Conservation (phyloP, 2,888 invertebrate genomes). For the Tetragonula carbonaria region DNA sequence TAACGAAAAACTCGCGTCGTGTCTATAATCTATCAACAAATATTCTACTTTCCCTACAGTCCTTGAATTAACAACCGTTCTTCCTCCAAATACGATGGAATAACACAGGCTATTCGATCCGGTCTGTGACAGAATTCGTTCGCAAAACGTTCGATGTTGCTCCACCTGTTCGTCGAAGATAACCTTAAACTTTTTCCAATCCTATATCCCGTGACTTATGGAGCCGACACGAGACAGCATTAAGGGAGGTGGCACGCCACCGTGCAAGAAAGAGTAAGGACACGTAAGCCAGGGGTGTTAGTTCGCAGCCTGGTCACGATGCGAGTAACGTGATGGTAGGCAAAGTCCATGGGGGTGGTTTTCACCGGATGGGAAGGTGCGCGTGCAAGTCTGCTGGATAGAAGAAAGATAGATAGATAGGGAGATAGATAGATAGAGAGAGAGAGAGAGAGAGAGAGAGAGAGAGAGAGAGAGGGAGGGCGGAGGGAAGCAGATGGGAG, state of each 20-base stretch:
- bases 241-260: constrained; percentile 41
- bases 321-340: constrained; percentile 25
- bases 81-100: too few relatives aligned
- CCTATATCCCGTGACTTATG: constrained; percentile 73
- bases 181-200: constrained; percentile 71
- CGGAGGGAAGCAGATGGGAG: constrained; percentile 62
- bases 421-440: neutral
- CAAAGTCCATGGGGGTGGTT: constrained; percentile 35
- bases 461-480: constrained; percentile 14
- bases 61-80: too few relatives aligned
- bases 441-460: neutral
- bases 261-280: constrained; percentile 52
- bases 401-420: neutral
- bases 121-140: constrained; percentile 4
- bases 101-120: neutral
- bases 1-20: too few relatives aligned
- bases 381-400: neutral
- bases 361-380: constrained; percentile 25
- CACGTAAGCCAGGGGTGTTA: constrained; percentile 62
- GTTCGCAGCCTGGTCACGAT: constrained; percentile 77
- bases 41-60: too few relatives aligned
- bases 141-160: constrained; percentile 32
- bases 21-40: too few relatives aligned
- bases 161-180: constrained; percentile 58
- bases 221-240: constrained; percentile 61